Evolutionary conservation across 2,113 vertebrate genomes (phyloP).

Genomic region (Siphamia tubifer): DNA sequence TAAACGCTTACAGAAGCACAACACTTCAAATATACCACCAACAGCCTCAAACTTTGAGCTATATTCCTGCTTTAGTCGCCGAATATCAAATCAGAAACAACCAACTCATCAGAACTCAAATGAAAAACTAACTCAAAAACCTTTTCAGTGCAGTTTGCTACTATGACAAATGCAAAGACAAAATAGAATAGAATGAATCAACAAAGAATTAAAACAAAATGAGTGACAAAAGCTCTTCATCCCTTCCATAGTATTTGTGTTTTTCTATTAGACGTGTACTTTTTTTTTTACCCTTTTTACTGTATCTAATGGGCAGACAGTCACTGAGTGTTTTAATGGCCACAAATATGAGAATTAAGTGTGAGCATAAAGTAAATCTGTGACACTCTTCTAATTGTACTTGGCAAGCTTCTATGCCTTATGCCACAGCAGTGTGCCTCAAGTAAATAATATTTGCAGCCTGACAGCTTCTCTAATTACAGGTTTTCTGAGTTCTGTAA

Average conservation of each 20-base stretch:
- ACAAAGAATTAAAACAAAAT: no score
- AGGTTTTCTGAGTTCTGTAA: conserved; percentile 38
- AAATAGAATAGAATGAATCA: no score
- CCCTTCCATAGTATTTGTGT: no score
- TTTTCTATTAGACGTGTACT: background rate
- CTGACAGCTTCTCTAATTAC: conserved; percentile 60
- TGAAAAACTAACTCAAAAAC: background rate
- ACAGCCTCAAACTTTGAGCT: conserved; percentile 21
- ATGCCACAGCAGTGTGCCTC: conserved; percentile 3
- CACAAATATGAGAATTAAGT: conserved; percentile 14
- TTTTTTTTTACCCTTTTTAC: background rate
- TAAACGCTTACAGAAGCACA: background rate
- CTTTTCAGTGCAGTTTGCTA: no score
- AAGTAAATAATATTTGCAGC: conserved; percentile 32
- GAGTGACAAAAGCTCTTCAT: no score
- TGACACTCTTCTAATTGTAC: conserved; percentile 47
- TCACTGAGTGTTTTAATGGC: background rate
- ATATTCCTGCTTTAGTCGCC: background rate
- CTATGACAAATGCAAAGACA: no score
- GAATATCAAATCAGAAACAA: background rate
- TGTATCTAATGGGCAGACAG: background rate
- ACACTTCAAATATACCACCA: conserved; percentile 12
- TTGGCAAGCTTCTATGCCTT: conserved; percentile 22
- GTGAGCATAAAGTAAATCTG: conserved; percentile 20
- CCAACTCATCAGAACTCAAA: no score